A percentile compares a stretch with the other conserved stretches of the same genome.
Conservation (phyloP, 2,113 vertebrate species). For the Prunella fulvescens region DNA sequence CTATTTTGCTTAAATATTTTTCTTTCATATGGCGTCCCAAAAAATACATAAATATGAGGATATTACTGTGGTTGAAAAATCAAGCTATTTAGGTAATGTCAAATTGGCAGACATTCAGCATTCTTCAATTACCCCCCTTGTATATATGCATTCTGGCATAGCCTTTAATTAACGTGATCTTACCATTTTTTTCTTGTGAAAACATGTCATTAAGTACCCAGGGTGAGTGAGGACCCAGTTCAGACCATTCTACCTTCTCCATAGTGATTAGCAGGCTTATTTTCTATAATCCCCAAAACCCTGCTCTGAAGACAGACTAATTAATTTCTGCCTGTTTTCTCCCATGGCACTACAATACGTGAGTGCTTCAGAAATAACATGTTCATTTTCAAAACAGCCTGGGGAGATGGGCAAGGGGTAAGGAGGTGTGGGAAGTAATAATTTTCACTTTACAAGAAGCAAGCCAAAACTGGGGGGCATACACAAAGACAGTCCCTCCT, state of each 20-base stretch:
- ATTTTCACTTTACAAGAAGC: background rate
- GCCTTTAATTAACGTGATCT: slow-evolving; percentile 24
- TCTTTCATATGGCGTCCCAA: background rate
- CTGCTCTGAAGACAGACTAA: background rate
- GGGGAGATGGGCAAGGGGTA: background rate
- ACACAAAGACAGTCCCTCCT: background rate
- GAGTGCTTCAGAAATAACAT: background rate
- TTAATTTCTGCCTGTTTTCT: slow-evolving; percentile 41
- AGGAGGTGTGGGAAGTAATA: background rate
- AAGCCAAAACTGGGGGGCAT: background rate
- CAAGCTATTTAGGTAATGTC: slow-evolving; percentile 27
- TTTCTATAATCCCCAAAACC: slow-evolving; percentile 32
- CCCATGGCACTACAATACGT: background rate
- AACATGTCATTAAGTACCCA: slow-evolving; percentile 24
- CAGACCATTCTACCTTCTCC: slow-evolving; percentile 10
- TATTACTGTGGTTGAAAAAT: slow-evolving; percentile 33
- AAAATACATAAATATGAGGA: background rate
- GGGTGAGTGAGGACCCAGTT: background rate
- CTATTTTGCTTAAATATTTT: background rate
- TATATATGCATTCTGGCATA: slow-evolving; percentile 16
- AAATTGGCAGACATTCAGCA: slow-evolving; percentile 18
- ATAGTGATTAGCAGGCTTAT: slow-evolving; percentile 18
- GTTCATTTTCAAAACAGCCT: background rate
- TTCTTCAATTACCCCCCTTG: slow-evolving; percentile 7
- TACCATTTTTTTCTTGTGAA: background rate